Conservation (phyloP, 2,797 vertebrate genomes). For the Chromobotia macracanthus region DNA sequence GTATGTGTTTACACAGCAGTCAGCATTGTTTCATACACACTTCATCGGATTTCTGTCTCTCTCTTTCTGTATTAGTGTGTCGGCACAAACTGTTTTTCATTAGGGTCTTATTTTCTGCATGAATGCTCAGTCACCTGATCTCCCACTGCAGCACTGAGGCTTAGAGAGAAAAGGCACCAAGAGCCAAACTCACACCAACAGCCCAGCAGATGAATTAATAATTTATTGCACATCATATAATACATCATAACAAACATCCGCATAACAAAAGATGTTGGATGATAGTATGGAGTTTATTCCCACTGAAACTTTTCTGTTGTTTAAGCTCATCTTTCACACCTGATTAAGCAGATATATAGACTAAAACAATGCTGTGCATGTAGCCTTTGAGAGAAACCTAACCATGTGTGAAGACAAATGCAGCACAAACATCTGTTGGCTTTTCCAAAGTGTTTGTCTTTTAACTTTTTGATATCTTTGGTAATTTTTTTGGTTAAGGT, state of each 20-base stretch:
- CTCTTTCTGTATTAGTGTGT: background rate
- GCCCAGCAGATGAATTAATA: constrained; percentile 6
- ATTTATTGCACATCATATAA: background rate
- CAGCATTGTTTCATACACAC: background rate
- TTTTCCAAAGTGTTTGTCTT: background rate
- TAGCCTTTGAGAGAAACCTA: background rate
- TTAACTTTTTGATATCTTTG: background rate
- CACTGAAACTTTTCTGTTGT: background rate
- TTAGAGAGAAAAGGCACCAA: background rate
- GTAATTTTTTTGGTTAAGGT: background rate
- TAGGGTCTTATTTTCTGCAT: constrained; percentile 31
- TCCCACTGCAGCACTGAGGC: constrained; percentile 29
- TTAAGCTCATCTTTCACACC: background rate
- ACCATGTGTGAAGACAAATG: background rate
- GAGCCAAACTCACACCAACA: background rate
- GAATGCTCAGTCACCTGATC: constrained; percentile 29
- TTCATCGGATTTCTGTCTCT: background rate
- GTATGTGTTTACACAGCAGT: background rate
- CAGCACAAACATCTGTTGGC: background rate
- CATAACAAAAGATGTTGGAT: background rate
- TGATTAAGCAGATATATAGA: constrained; percentile 9
- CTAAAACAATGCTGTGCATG: background rate
- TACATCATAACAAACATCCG: constrained; percentile 18
- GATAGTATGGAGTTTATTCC: background rate
- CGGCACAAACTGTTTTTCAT: constrained; percentile 1